Percentiles rank a stretch among this genome's conserved stretches.
Conservation (phyloP, 2,797 vertebrate species). For the Pangasius mekongensis region DNA sequence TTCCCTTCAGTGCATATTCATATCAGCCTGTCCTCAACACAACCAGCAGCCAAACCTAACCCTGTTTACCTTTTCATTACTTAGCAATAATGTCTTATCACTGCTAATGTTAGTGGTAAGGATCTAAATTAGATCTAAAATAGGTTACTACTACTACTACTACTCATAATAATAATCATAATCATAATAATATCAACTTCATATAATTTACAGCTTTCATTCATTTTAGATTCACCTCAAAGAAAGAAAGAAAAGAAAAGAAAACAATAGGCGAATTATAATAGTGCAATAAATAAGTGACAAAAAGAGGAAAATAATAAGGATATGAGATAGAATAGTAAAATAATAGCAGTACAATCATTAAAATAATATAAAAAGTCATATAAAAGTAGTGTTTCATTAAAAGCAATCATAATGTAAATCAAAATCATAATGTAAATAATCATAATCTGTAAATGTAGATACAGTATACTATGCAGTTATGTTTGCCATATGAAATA, state of each 20-base stretch:
- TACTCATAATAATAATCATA: background rate
- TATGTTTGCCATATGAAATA: background rate
- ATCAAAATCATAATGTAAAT: background rate
- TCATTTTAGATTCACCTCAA: background rate
- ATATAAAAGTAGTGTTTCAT: background rate
- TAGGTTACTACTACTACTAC: background rate
- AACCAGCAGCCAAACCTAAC: background rate
- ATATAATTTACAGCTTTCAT: background rate
- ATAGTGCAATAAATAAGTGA: background rate
- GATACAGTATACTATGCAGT: background rate
- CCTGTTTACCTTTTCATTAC: background rate
- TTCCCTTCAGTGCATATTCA: background rate
- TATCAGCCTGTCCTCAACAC: background rate
- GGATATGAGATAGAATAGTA: background rate
- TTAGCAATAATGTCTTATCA: background rate
- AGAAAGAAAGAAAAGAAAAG: background rate
- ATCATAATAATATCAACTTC: background rate
- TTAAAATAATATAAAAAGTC: background rate
- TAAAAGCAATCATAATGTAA: background rate
- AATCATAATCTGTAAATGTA: background rate
- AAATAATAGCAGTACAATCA: background rate
- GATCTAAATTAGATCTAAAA: background rate
- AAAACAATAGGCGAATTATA: background rate
- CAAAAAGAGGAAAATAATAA: background rate
- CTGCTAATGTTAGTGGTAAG: background rate